Evolutionary conservation across 35 echinoderm and acorn worm genomes (phyloP).

Genomic region (Apostichopus californicus): DNA sequence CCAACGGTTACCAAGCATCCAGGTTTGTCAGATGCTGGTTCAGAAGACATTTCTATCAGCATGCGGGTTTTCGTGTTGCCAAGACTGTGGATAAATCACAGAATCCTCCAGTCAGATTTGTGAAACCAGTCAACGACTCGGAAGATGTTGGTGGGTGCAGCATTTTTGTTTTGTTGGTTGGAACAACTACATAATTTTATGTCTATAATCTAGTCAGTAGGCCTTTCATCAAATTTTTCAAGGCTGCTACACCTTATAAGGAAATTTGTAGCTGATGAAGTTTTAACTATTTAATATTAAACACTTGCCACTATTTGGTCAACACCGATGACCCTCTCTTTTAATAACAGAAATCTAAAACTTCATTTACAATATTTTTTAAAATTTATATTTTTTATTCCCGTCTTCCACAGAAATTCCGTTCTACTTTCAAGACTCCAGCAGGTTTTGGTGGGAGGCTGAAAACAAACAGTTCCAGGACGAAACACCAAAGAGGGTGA

Average conservation of each 20-base stretch:
- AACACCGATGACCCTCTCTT: too few species aligned
- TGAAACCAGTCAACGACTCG: background rate
- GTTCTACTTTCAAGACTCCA: slow-evolving; percentile 2
- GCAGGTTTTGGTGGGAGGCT: slow-evolving; percentile 16
- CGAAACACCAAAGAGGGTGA: slow-evolving; percentile 34
- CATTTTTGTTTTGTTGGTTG: too few species aligned
- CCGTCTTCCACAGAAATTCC: background rate
- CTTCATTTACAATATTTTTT: background rate
- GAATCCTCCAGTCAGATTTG: slow-evolving; percentile 56
- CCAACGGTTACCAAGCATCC: slow-evolving; percentile 66
- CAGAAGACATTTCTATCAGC: slow-evolving; percentile 90
- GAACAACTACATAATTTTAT: too few species aligned
- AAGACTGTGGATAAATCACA: slow-evolving; percentile 40
- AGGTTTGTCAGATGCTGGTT: slow-evolving; percentile 73
- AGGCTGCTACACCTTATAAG: too few species aligned
- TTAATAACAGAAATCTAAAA: background rate
- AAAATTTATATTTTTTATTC: background rate
- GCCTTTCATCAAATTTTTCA: too few species aligned
- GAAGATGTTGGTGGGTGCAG: slow-evolving; percentile 29
- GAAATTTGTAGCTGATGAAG: too few species aligned
- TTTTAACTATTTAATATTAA: too few species aligned
- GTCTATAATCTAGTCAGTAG: too few species aligned
- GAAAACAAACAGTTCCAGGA: slow-evolving; percentile 66
- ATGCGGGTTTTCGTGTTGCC: slow-evolving; percentile 80
- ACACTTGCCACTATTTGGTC: too few species aligned